Percentiles rank a stretch among this genome's conserved stretches.
Evolutionary conservation across 1,140 invertebrate species (phyloP).

Genomic region (Drosophila pallidifrons): DNA sequence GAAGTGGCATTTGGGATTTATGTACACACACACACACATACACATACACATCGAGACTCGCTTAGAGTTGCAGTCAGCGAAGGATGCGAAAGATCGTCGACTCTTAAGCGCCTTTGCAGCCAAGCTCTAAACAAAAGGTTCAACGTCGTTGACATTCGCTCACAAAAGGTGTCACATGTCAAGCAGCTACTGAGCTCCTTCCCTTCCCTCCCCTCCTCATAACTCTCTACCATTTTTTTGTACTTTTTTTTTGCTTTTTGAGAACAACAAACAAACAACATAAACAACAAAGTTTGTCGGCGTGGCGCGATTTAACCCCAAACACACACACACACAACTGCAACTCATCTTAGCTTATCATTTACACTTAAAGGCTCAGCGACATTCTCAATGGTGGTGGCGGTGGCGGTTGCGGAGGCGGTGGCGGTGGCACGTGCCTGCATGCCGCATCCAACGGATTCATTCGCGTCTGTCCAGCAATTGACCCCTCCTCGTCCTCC

Average conservation of each 20-base stretch:
- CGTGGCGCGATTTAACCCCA: conserved; percentile 64
- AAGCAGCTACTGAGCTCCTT: conserved; percentile 26
- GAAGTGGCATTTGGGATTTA: conserved; percentile 80
- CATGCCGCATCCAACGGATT: conserved; percentile 46
- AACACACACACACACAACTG: background rate
- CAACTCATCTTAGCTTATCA: conserved; percentile 61
- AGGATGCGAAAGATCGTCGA: conserved; percentile 11
- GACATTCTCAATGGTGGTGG: background rate
- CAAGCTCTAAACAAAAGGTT: conserved; percentile 40
- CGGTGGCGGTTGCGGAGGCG: background rate
- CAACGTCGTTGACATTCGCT: conserved; percentile 46
- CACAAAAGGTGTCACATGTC: conserved; percentile 82
- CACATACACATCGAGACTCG: background rate
- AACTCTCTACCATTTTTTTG: background rate
- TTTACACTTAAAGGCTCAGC: conserved; percentile 77
- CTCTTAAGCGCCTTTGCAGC: conserved; percentile 45
- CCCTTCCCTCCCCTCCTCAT: background rate
- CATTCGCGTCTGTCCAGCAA: conserved; percentile 11
- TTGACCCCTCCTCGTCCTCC: conserved; percentile 10
- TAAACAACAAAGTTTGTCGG: conserved; percentile 59
- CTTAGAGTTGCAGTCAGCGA: conserved; percentile 7
- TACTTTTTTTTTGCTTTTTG: conserved; percentile 13
- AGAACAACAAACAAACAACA: conserved; percentile 35
- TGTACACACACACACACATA: conserved; percentile 41
- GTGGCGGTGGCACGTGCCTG: conserved; percentile 61